These are phyloP conservation scores for Seriola aureovittata DNA, from an alignment of 2,113 vertebrate genomes.

Conservation along the genomic window DNA sequence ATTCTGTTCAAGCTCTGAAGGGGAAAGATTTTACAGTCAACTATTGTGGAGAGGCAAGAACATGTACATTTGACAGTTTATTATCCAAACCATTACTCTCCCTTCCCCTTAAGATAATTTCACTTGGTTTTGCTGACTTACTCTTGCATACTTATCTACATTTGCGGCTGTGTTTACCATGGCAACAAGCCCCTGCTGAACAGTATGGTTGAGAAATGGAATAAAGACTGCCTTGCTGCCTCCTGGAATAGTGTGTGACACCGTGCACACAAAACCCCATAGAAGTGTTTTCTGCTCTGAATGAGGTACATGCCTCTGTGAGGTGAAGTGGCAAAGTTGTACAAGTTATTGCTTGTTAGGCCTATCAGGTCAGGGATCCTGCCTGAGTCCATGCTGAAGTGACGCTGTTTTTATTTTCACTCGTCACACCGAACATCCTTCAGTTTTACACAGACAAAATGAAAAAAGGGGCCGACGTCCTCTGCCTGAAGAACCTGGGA, in stretches of 20 bases:
- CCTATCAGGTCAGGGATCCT: slow-evolving; percentile 32
- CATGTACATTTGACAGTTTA: slow-evolving; percentile 40
- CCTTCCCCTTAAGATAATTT: slow-evolving; percentile 17
- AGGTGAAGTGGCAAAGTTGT: slow-evolving; percentile 42
- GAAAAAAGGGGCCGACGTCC: slow-evolving; percentile 7
- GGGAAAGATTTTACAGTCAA: slow-evolving; percentile 20
- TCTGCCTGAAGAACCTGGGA: slow-evolving; percentile 24
- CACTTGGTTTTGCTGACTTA: slow-evolving; percentile 25
- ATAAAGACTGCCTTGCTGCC: slow-evolving; percentile 2
- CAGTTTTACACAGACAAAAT: slow-evolving; percentile 37
- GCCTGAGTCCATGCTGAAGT: slow-evolving; percentile 37
- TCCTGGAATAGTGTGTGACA: slow-evolving; percentile 24
- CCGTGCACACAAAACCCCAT: neutral
- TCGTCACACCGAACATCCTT: slow-evolving; percentile 41
- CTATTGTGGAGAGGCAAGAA: slow-evolving; percentile 5
- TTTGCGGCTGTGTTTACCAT: slow-evolving; percentile 52
- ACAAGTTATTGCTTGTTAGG: slow-evolving; percentile 57
- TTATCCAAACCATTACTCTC: slow-evolving; percentile 38
- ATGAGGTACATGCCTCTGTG: slow-evolving; percentile 20
- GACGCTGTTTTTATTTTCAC: slow-evolving; percentile 56
- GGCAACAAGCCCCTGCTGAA: slow-evolving; percentile 55
- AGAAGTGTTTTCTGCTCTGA: slow-evolving; percentile 17
- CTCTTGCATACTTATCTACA: slow-evolving; percentile 42
- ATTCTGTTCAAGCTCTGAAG: slow-evolving; percentile 44
- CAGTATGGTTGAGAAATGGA: slow-evolving; percentile 18